Evolutionary conservation across 2,797 vertebrate genomes (phyloP).

Genomic region (Discoglossus pictus): DNA sequence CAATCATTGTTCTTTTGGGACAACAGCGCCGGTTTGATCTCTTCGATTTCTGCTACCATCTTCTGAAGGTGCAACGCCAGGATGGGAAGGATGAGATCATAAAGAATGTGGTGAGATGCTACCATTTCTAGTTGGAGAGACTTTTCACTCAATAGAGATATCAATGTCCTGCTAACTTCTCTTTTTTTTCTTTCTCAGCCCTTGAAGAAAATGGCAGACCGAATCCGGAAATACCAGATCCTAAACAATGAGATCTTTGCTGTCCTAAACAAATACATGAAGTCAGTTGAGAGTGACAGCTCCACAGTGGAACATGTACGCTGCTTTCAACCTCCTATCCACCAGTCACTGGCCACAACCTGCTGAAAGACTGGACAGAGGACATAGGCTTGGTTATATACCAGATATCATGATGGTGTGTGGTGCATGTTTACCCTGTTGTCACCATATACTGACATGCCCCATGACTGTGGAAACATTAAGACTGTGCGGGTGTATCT

Average conservation of each 20-base stretch:
- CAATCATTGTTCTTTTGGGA: constrained; percentile 92
- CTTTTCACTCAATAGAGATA: too few relatives aligned
- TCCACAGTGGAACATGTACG: constrained; percentile 97
- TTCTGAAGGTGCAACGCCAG: constrained; percentile 96
- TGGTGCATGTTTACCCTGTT: constrained; percentile 46
- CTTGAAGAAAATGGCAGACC: constrained; percentile 98
- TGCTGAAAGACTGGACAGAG: constrained; percentile 72
- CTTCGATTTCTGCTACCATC: constrained; percentile 97
- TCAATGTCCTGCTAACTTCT: too few relatives aligned
- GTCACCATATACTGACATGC: constrained; percentile 26
- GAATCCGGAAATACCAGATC: constrained; percentile 98
- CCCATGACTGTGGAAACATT: constrained; percentile 5
- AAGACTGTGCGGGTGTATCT: constrained; percentile 24
- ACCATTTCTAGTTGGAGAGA: too few relatives aligned
- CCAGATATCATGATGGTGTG: constrained; percentile 21
- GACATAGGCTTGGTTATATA: not conserved
- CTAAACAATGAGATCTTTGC: constrained; percentile 98
- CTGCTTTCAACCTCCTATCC: constrained; percentile 98
- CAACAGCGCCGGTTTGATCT: constrained; percentile 97
- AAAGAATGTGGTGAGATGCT: constrained; percentile 92
- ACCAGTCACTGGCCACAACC: constrained; percentile 96
- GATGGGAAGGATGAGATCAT: constrained; percentile 98
- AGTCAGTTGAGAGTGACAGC: constrained; percentile 96
- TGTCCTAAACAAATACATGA: constrained; percentile 99
- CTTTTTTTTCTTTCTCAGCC: constrained; percentile 70